phyloP scores from a whole-genome alignment of 2,888 invertebrate species.

The Eudasyphora cyanicolor region DNA sequence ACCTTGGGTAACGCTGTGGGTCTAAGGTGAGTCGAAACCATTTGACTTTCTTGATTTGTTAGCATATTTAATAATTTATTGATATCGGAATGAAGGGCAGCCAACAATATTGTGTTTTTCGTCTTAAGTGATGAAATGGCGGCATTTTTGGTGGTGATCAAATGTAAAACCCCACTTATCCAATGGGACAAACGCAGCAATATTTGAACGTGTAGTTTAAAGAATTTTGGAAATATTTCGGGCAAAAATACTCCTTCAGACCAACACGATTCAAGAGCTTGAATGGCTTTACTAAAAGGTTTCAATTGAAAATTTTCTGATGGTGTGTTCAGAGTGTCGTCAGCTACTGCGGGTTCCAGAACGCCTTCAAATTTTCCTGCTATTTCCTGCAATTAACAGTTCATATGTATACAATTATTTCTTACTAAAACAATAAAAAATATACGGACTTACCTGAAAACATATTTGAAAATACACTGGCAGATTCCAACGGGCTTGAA shows the following conservation, averaged over 20 bases:
- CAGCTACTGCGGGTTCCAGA: conserved; percentile 73
- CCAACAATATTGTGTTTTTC: conserved; percentile 70
- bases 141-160: conserved; percentile 69
- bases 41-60: conserved; percentile 82
- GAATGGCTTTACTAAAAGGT: conserved; percentile 81
- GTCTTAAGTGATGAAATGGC: conserved; percentile 57
- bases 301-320: conserved; percentile 69
- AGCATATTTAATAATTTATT: conserved; percentile 70
- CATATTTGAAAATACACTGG: conserved; percentile 96
- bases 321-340: conserved; percentile 66
- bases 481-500: conserved; percentile 94
- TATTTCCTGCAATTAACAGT: conserved; percentile 83
- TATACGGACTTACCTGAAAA: conserved; percentile 86
- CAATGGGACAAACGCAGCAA: conserved; percentile 90
- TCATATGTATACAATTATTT: neutral
- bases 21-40: conserved; percentile 83
- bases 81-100: conserved; percentile 73
- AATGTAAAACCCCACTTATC: conserved; percentile 81
- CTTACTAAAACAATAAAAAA: too few species aligned
- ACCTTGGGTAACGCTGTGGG: conserved; percentile 65
- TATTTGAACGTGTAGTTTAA: conserved; percentile 93
- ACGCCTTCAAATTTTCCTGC: conserved; percentile 82
- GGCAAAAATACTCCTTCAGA: conserved; percentile 88
- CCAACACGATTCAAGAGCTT: conserved; percentile 86
- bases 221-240: conserved; percentile 90